Conservation (phyloP, 2,113 vertebrate genomes). For the Grammomys surdaster region DNA sequence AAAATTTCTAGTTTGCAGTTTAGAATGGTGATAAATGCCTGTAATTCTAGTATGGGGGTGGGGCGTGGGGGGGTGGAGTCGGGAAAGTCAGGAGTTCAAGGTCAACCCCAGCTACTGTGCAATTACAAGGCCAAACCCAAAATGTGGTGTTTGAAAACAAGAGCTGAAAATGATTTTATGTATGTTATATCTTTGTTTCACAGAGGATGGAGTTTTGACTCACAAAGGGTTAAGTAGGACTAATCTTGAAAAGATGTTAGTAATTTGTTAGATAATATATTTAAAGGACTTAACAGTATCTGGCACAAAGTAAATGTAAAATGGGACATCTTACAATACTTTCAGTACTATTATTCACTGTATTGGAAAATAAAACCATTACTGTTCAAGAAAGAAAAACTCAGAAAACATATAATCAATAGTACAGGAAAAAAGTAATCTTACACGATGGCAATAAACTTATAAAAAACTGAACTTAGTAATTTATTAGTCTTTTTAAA, state of each 20-base stretch:
- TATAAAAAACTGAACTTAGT: slow-evolving; percentile 54
- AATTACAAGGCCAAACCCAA: background rate
- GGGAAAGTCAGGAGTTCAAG: background rate
- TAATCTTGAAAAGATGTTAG: slow-evolving; percentile 42
- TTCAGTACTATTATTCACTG: slow-evolving; percentile 39
- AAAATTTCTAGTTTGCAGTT: slow-evolving; percentile 40
- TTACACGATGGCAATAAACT: slow-evolving; percentile 58
- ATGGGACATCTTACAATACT: slow-evolving; percentile 54
- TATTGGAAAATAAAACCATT: slow-evolving; percentile 63
- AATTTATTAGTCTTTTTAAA: background rate
- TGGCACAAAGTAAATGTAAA: slow-evolving; percentile 19
- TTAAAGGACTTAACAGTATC: slow-evolving; percentile 49
- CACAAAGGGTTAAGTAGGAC: background rate
- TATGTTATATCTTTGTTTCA: slow-evolving; percentile 58
- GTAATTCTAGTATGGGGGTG: background rate
- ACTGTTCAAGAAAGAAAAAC: slow-evolving; percentile 57
- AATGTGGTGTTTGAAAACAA: slow-evolving; percentile 56
- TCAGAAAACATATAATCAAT: slow-evolving; percentile 35
- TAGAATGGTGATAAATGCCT: background rate
- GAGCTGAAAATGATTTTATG: slow-evolving; percentile 16
- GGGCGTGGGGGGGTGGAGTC: background rate
- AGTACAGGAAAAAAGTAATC: slow-evolving; percentile 51
- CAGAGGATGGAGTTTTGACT: background rate
- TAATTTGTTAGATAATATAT: background rate
- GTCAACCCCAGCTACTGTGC: background rate